A percentile compares a stretch with the other conserved stretches of the same genome.
Evolutionary conservation across 2,888 invertebrate genomes (phyloP).

Genomic region (Heliconius hortense): DNA sequence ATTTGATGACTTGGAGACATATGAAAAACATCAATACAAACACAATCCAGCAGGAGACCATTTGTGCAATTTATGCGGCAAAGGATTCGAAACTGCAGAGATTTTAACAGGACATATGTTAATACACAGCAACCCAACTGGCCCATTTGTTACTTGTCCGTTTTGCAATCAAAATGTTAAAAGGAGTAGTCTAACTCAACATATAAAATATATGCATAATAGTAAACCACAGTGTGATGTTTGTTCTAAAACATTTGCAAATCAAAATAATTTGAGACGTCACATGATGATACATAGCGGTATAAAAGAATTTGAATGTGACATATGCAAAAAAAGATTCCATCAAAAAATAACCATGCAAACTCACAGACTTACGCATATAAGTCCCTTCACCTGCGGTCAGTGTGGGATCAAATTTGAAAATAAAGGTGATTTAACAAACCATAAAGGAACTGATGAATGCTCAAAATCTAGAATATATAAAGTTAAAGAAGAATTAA

Average conservation of each 20-base stretch:
- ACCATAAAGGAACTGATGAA: slow-evolving; percentile 60
- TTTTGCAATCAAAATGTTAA: slow-evolving; percentile 69
- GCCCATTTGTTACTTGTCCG: slow-evolving; percentile 65
- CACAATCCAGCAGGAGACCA: slow-evolving; percentile 69
- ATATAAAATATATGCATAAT: slow-evolving; percentile 75
- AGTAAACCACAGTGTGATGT: slow-evolving; percentile 69
- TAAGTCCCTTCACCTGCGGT: slow-evolving; percentile 64
- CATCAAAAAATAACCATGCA: slow-evolving; percentile 79
- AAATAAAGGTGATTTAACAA: slow-evolving; percentile 52
- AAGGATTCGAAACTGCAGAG: slow-evolving; percentile 73
- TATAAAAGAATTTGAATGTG: slow-evolving; percentile 73
- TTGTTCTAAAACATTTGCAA: slow-evolving; percentile 75
- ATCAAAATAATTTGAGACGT: slow-evolving; percentile 74
- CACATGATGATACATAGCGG: slow-evolving; percentile 78
- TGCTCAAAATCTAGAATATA: slow-evolving; percentile 61
- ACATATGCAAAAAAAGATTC: slow-evolving; percentile 73
- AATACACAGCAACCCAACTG: slow-evolving; percentile 62
- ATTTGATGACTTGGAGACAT: slow-evolving; percentile 67
- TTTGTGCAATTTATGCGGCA: slow-evolving; percentile 72
- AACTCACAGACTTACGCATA: slow-evolving; percentile 72
- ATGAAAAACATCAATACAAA: slow-evolving; percentile 69
- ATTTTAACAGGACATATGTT: slow-evolving; percentile 74
- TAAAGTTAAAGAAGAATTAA: slow-evolving; percentile 68
- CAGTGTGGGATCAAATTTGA: slow-evolving; percentile 67
- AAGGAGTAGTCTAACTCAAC: slow-evolving; percentile 70